A percentile compares a stretch with the other conserved stretches of the same genome.
These are phyloP conservation scores for Hoplias malabaricus DNA, from an alignment of 2,113 vertebrate genomes.

Conservation along the genomic window DNA sequence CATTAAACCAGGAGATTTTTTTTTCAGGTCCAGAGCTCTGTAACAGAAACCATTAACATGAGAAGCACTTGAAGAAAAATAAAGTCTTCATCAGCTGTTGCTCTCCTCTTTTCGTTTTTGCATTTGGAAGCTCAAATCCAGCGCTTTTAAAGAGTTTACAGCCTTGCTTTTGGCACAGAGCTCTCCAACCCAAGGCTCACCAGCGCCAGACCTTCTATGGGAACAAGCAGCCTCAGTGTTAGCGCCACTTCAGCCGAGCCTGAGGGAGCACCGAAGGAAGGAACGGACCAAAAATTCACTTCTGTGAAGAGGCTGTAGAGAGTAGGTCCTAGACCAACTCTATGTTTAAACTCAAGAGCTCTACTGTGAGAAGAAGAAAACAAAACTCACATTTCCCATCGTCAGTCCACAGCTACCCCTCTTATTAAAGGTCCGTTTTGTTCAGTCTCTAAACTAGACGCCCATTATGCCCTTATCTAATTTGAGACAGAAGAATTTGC, in stretches of 20 bases:
- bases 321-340: neutral
- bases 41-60: slow-evolving; percentile 40
- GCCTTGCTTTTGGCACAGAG: neutral
- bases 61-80: slow-evolving; percentile 44
- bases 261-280: neutral
- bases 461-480: neutral
- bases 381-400: neutral
- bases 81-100: slow-evolving; percentile 14
- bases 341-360: neutral
- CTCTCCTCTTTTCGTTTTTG: too few species aligned
- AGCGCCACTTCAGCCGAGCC: neutral
- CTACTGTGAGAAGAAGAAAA: neutral
- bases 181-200: neutral
- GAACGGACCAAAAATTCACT: neutral
- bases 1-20: slow-evolving; percentile 36
- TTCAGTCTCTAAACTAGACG: neutral
- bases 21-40: slow-evolving; percentile 21
- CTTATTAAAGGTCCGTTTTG: neutral
- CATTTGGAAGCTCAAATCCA: neutral
- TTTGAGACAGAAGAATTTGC: neutral
- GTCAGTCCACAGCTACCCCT: neutral
- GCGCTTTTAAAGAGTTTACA: slow-evolving; percentile 16
- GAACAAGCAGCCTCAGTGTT: neutral
- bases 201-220: slow-evolving; percentile 12
- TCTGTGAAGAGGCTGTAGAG: neutral